These are phyloP conservation scores for Dioctria linearis DNA, from an alignment of 2,888 invertebrate genomes.

Conservation along the genomic window DNA sequence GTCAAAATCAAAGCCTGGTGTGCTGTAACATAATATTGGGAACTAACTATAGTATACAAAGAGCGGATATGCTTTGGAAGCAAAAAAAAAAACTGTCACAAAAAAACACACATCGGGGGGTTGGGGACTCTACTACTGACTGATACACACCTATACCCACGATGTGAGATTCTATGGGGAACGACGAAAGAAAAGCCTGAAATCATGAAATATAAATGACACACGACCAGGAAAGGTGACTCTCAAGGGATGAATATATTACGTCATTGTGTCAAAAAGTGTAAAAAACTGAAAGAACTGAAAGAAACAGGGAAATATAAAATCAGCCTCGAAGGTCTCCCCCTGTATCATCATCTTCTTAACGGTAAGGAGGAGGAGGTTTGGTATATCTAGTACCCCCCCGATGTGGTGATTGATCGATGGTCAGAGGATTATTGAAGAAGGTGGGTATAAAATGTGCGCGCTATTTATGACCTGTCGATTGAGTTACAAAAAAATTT, in stretches of 20 bases:
- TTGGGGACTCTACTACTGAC: constrained; percentile 1
- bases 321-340: constrained; percentile 58
- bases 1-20: constrained; percentile 43
- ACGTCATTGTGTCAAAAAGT: constrained; percentile 63
- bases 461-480: constrained; percentile 50
- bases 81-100: constrained; percentile 43
- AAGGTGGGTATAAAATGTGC: constrained; percentile 44
- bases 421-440: constrained; percentile 48
- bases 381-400: constrained; percentile 20
- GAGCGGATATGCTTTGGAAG: constrained; percentile 35
- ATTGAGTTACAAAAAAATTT: constrained; percentile 42
- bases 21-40: background rate
- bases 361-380: constrained; percentile 16
- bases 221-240: constrained; percentile 62
- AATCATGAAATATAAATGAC: constrained; percentile 59
- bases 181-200: constrained; percentile 55
- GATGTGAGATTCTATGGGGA: constrained; percentile 16
- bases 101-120: constrained; percentile 26
- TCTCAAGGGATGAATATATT: constrained; percentile 69
- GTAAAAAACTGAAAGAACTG: constrained; percentile 48
- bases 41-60: constrained; percentile 30
- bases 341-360: background rate
- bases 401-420: constrained; percentile 39
- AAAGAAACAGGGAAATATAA: constrained; percentile 41
- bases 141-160: background rate